Percentiles rank a stretch among this genome's conserved stretches.
These are phyloP conservation scores for Diplodus puntazzo DNA, from an alignment of 2,797 vertebrate genomes.

Conservation along the genomic window DNA sequence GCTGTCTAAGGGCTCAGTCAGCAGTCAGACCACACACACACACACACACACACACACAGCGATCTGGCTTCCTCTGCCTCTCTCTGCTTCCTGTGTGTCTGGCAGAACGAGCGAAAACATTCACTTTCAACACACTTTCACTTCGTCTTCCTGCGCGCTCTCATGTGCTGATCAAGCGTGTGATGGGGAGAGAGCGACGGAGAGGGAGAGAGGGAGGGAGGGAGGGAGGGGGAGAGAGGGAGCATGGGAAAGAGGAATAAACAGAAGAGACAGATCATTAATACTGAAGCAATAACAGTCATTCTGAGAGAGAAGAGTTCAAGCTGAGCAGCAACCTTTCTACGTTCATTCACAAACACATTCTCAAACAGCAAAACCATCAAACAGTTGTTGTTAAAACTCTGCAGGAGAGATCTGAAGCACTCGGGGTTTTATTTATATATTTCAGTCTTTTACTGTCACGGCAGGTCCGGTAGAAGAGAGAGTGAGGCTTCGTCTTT, in stretches of 20 bases:
- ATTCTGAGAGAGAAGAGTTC: not conserved
- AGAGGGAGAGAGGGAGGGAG: not conserved
- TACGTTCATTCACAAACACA: not conserved
- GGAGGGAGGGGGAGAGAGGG: not conserved
- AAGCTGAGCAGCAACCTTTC: not conserved
- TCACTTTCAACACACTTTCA: constrained; percentile 88
- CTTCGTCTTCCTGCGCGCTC: constrained; percentile 77
- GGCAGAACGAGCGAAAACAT: constrained; percentile 74
- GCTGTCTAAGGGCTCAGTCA: constrained; percentile 69
- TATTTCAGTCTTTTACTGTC: not conserved
- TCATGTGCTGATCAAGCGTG: constrained; percentile 29
- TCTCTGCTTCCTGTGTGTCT: constrained; percentile 76
- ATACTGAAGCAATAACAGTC: not conserved
- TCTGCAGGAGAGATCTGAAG: not conserved
- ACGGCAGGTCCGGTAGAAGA: not conserved
- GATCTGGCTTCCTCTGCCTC: constrained; percentile 79
- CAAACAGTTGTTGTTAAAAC: not conserved
- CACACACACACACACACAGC: constrained; percentile 41
- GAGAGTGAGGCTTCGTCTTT: not conserved
- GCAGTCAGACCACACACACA: constrained; percentile 72
- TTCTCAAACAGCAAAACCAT: not conserved
- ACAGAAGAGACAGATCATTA: constrained; percentile 13
- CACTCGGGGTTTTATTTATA: not conserved
- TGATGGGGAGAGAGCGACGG: not conserved
- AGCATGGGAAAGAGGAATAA: constrained; percentile 43